A percentile compares a stretch with the other conserved stretches of the same genome.
Conservation (phyloP, 1,140 invertebrate genomes). For the Psix sp. region DNA sequence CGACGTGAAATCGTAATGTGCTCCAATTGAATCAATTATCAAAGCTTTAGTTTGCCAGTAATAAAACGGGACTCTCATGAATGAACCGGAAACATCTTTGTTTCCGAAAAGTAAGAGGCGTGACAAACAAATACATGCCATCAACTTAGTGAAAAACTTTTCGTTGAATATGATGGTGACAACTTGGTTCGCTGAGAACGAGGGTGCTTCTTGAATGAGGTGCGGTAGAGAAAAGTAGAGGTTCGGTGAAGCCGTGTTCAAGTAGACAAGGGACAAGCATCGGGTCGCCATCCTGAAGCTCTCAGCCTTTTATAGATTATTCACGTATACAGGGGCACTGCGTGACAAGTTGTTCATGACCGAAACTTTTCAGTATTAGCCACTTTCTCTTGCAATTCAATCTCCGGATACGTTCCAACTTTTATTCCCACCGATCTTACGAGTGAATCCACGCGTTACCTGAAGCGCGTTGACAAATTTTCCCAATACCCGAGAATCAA, state of each 20-base stretch:
- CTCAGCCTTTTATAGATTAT: constrained; percentile 76
- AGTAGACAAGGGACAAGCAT: constrained; percentile 76
- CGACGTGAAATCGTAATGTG: too few species aligned
- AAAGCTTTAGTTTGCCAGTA: background rate
- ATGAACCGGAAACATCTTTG: constrained; percentile 48
- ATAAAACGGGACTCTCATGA: constrained; percentile 20
- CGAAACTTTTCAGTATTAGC: constrained; percentile 52
- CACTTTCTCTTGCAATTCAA: constrained; percentile 39
- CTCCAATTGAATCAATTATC: too few species aligned
- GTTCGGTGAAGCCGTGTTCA: constrained; percentile 74
- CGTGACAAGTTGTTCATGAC: constrained; percentile 65
- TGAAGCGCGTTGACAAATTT: background rate
- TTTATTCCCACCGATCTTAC: constrained; percentile 15
- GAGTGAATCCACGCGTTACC: constrained; percentile 24
- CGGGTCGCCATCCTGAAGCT: constrained; percentile 69
- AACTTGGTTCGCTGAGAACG: constrained; percentile 44
- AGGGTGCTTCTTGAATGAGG: constrained; percentile 50
- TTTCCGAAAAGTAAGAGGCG: constrained; percentile 51
- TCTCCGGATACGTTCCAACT: constrained; percentile 33
- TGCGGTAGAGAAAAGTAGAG: constrained; percentile 66
- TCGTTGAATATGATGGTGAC: constrained; percentile 62
- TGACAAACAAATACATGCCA: constrained; percentile 73
- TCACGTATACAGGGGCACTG: constrained; percentile 70
- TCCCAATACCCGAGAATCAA: too few species aligned
- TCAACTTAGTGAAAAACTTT: constrained; percentile 69